phyloP scores from a whole-genome alignment of 2,113 vertebrate genomes.

The zebrafish (Danio rerio) region DNA sequence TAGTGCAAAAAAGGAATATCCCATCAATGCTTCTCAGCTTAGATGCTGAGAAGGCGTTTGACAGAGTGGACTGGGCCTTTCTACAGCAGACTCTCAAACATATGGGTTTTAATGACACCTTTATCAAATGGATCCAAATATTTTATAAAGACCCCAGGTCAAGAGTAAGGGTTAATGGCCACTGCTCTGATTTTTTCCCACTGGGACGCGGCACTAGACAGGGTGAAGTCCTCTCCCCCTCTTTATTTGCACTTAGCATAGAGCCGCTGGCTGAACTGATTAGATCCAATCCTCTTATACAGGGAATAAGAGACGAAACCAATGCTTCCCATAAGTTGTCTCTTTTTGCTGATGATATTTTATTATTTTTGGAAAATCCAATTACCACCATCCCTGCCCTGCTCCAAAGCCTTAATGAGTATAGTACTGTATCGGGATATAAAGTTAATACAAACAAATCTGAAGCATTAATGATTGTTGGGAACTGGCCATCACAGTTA shows the following conservation, averaged over 20 bases:
- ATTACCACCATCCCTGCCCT: background rate
- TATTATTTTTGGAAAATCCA: constrained; percentile 36
- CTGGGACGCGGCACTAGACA: background rate
- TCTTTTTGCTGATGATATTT: constrained; percentile 29
- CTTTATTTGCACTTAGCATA: background rate
- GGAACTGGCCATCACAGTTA: background rate
- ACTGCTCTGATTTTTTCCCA: background rate
- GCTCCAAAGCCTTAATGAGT: constrained; percentile 22
- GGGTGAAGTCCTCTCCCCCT: background rate
- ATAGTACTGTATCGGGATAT: constrained; percentile 36
- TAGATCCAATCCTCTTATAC: constrained; percentile 25
- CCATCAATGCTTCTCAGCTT: constrained; percentile 42
- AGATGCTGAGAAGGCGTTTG: constrained; percentile 27
- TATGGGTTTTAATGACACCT: background rate
- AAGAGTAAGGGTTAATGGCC: background rate
- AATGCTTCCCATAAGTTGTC: background rate
- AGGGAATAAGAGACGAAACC: constrained; percentile 23
- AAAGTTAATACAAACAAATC: constrained; percentile 43
- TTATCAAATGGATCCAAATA: constrained; percentile 20
- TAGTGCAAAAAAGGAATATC: constrained; percentile 8
- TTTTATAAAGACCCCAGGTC: background rate
- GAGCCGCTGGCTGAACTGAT: background rate
- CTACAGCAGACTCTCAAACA: background rate
- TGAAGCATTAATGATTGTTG: constrained; percentile 35
- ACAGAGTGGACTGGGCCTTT: background rate